These are phyloP conservation scores for Sphaerodactylus townsendi DNA, from an alignment of 2,113 vertebrate species.

Conservation along the genomic window DNA sequence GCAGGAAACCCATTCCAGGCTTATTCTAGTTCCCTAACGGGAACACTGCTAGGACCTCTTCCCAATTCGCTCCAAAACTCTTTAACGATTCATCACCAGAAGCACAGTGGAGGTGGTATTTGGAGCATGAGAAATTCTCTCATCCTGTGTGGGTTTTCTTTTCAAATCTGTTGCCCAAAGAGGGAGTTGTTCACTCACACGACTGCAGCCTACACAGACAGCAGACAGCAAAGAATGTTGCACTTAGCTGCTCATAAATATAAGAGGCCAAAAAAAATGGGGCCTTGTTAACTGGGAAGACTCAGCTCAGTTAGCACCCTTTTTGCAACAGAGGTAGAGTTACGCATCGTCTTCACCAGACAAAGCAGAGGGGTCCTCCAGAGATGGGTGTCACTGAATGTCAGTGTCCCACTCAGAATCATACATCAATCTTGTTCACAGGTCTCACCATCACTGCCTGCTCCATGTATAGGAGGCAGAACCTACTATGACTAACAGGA, in stretches of 20 bases:
- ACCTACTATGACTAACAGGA: background rate
- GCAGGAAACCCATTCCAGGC: conserved; percentile 46
- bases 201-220: conserved; percentile 21
- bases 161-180: background rate
- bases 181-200: background rate
- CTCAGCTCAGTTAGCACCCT: conserved; percentile 57
- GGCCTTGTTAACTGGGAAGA: conserved; percentile 63
- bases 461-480: background rate
- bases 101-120: background rate
- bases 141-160: background rate
- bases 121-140: background rate
- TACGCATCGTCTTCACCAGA: background rate
- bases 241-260: conserved; percentile 38
- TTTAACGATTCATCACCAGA: background rate
- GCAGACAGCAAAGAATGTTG: background rate
- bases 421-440: background rate
- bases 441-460: background rate
- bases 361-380: background rate
- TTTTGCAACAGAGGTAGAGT: conserved; percentile 40
- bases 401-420: conserved; percentile 16
- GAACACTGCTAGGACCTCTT: conserved; percentile 6
- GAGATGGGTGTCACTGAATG: conserved; percentile 7
- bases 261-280: conserved; percentile 46
- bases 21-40: conserved; percentile 34
- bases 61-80: background rate